Evolutionary conservation across 2,888 invertebrate genomes (phyloP).

Genomic region (Girardia tigrina): DNA sequence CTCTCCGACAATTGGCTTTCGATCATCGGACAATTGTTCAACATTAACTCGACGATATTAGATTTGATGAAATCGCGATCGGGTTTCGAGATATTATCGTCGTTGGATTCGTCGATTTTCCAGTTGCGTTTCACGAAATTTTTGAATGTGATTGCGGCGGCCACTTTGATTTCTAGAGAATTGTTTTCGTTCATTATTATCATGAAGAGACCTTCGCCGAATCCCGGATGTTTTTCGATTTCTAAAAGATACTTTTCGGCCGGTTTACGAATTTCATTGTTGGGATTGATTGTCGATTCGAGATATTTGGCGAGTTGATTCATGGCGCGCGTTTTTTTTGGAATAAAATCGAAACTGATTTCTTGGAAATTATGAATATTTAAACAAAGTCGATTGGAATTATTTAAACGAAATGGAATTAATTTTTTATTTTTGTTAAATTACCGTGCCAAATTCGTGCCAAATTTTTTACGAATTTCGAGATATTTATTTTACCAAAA

Average conservation of each 20-base stretch:
- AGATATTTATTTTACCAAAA: too few relatives aligned
- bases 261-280: not conserved
- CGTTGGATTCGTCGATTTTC: constrained; percentile 47
- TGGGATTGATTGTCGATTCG: not conserved
- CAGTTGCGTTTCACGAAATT: constrained; percentile 91
- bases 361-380: too few relatives aligned
- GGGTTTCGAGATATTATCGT: constrained; percentile 40
- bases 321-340: too few relatives aligned
- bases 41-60: constrained; percentile 76
- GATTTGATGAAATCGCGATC: constrained; percentile 70
- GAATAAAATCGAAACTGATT: too few relatives aligned
- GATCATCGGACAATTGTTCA: constrained; percentile 72
- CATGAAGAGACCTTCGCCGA: not conserved
- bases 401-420: too few relatives aligned
- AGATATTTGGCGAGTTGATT: not conserved
- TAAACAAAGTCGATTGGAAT: too few relatives aligned
- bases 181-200: not conserved
- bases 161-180: not conserved
- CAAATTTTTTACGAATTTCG: too few relatives aligned
- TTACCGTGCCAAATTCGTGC: too few relatives aligned
- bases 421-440: too few relatives aligned
- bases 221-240: not conserved
- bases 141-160: constrained; percentile 84
- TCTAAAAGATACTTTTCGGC: constrained; percentile 5
- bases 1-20: constrained; percentile 73